These are phyloP conservation scores for Oreotrochilus melanogaster DNA, from an alignment of 2,113 vertebrate species.

Conservation along the genomic window DNA sequence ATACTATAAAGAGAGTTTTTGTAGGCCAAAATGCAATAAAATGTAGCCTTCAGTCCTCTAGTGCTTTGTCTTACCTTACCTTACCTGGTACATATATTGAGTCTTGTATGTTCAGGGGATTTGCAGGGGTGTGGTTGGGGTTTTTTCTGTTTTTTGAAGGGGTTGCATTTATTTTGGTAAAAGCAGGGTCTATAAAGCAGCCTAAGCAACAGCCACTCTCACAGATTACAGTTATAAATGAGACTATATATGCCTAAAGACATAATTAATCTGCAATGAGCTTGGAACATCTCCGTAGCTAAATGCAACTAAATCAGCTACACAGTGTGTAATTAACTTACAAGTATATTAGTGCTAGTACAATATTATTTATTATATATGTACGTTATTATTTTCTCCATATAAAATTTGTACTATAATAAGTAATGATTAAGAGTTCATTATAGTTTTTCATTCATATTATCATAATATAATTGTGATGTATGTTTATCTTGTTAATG, in stretches of 20 bases:
- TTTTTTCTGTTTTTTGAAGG: background rate
- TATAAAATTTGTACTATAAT: constrained; percentile 70
- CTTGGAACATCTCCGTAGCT: constrained; percentile 69
- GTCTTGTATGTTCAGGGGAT: background rate
- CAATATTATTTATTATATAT: constrained; percentile 75
- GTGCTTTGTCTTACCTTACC: background rate
- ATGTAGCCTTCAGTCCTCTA: background rate
- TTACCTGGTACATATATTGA: background rate
- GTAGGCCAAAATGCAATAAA: background rate
- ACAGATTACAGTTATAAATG: constrained; percentile 63
- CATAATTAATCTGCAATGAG: constrained; percentile 71
- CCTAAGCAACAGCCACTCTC: background rate
- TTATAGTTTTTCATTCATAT: constrained; percentile 64
- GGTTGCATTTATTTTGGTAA: background rate
- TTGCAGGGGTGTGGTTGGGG: background rate
- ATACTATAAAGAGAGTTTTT: background rate
- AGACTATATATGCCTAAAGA: constrained; percentile 63
- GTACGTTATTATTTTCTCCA: constrained; percentile 71
- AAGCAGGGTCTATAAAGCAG: background rate
- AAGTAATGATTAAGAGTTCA: constrained; percentile 74
- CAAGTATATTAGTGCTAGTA: constrained; percentile 62
- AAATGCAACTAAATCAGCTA: constrained; percentile 78
- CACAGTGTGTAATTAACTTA: constrained; percentile 78
- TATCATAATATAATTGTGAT: constrained; percentile 70
- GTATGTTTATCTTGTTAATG: constrained; percentile 57